Percentiles rank a stretch among this genome's conserved stretches.
Conservation (phyloP, 2,113 vertebrate genomes). For the Paralichthys olivaceus region DNA sequence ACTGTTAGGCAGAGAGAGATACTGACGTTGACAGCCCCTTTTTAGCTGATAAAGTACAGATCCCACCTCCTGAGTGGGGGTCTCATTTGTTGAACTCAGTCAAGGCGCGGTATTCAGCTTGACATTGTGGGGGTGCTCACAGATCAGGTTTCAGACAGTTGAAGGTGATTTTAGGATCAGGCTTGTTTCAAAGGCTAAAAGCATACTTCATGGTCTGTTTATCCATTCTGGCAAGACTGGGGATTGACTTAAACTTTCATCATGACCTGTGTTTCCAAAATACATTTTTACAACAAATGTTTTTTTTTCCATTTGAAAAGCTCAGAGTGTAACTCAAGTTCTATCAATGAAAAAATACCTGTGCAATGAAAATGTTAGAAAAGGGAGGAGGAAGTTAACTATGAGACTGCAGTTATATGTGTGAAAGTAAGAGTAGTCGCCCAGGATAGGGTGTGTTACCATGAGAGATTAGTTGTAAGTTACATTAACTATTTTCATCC, state of each 20-base stretch:
- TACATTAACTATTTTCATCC: constrained; percentile 19
- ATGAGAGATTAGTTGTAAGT: constrained; percentile 36
- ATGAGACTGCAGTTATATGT: constrained; percentile 6
- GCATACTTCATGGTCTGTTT: constrained; percentile 73
- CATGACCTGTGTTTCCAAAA: constrained; percentile 53
- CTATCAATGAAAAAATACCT: constrained; percentile 14
- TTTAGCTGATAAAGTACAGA: constrained; percentile 75
- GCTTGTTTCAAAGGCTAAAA: constrained; percentile 78
- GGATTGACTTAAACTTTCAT: constrained; percentile 64
- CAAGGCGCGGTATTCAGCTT: constrained; percentile 64
- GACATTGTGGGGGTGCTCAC: constrained; percentile 62
- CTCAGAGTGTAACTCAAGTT: constrained; percentile 3
- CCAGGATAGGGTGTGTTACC: not conserved
- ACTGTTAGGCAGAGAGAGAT: constrained; percentile 49
- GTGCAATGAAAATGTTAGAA: constrained; percentile 14
- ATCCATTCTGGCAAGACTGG: constrained; percentile 63
- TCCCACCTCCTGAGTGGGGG: constrained; percentile 64
- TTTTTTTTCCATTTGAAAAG: constrained; percentile 12
- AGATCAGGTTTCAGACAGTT: constrained; percentile 79
- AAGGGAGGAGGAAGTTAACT: not conserved
- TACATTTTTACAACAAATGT: constrained; percentile 49
- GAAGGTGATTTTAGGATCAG: constrained; percentile 78
- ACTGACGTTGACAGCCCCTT: constrained; percentile 49
- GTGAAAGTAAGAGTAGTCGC: not conserved
- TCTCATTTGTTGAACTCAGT: constrained; percentile 67